phyloP scores from a whole-genome alignment of 2,113 vertebrate species.

The Thinocorus orbignyianus region DNA sequence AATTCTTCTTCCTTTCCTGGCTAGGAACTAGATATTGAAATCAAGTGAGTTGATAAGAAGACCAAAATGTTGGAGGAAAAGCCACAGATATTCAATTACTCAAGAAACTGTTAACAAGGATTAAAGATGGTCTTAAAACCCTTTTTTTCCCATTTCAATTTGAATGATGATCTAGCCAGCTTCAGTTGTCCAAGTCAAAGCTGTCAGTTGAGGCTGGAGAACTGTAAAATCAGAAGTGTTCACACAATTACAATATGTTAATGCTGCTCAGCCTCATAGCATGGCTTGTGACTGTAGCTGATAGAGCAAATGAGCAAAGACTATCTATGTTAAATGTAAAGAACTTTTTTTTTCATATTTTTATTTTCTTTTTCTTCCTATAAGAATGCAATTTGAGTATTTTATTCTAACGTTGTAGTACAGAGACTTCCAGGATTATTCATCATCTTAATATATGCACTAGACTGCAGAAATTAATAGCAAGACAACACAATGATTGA shows the following conservation, averaged over 20 bases:
- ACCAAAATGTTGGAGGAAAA: background rate
- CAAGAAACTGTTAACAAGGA: background rate
- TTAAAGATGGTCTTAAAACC: background rate
- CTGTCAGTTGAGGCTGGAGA: background rate
- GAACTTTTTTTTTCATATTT: background rate
- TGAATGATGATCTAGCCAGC: background rate
- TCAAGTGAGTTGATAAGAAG: background rate
- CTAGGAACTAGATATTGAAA: background rate
- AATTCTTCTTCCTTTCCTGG: background rate
- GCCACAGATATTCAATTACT: background rate
- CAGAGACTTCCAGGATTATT: slow-evolving; percentile 28
- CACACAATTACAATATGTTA: background rate
- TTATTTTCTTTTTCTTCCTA: background rate
- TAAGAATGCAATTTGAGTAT: background rate
- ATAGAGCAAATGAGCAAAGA: background rate
- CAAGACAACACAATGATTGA: background rate
- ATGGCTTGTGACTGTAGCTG: background rate
- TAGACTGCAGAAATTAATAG: slow-evolving; percentile 37
- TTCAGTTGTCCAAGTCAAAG: background rate
- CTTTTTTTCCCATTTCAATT: background rate
- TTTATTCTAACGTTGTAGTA: background rate
- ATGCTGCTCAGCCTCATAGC: background rate
- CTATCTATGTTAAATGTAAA: background rate
- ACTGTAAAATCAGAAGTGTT: background rate
- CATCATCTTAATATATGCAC: slow-evolving; percentile 24